These are phyloP conservation scores for Noctua fimbriata DNA, from an alignment of 2,888 invertebrate species.

Conservation along the genomic window DNA sequence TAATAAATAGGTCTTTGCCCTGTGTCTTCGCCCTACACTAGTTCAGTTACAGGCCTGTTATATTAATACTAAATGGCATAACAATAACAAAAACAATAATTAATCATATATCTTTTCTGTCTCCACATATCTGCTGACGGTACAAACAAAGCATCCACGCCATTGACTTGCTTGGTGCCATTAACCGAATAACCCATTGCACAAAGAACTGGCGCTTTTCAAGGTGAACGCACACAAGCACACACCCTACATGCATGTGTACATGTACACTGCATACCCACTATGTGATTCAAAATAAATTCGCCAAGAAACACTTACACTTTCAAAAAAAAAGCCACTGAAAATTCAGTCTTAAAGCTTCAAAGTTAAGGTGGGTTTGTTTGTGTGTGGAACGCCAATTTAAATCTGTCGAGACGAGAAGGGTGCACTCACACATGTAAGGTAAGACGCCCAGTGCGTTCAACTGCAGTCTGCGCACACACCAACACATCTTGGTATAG, in stretches of 20 bases:
- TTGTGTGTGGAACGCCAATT: conserved; percentile 33
- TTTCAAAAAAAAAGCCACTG: conserved; percentile 36
- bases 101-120: conserved; percentile 14
- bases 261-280: conserved; percentile 69
- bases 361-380: conserved; percentile 41
- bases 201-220: conserved; percentile 90
- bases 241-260: conserved; percentile 62
- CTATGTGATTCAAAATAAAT: conserved; percentile 86
- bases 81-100: conserved; percentile 15
- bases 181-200: conserved; percentile 91
- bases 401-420: conserved; percentile 81
- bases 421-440: conserved; percentile 85
- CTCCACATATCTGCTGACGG: conserved; percentile 75
- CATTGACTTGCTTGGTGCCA: conserved; percentile 90
- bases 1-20: neutral
- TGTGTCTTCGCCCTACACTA: neutral
- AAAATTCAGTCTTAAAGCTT: conserved; percentile 65
- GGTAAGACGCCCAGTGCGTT: conserved; percentile 76
- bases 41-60: neutral
- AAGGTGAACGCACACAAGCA: conserved; percentile 89
- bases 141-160: conserved; percentile 85
- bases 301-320: conserved; percentile 64
- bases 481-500: conserved; percentile 61
- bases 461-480: conserved; percentile 85
- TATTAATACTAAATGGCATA: neutral